phyloP scores from a whole-genome alignment of 2,797 vertebrate genomes.

The Urocyon cinereoargenteus region DNA sequence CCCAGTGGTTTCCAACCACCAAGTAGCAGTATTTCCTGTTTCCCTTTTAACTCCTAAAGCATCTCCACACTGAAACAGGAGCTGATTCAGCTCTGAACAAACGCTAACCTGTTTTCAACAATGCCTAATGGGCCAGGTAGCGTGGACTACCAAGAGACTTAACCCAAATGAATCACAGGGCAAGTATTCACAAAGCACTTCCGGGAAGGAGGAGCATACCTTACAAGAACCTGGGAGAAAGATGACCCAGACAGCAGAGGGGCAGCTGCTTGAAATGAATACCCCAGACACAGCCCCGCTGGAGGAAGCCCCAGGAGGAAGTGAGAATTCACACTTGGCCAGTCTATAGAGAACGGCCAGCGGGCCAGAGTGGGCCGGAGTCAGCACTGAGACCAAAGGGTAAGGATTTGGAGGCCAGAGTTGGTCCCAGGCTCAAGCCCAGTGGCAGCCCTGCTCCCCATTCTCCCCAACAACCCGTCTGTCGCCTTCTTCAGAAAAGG shows the following conservation, averaged over 20 bases:
- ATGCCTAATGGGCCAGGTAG: neutral
- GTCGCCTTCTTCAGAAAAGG: neutral
- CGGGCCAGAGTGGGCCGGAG: neutral
- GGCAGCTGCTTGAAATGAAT: neutral
- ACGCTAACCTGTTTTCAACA: neutral
- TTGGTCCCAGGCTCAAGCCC: neutral
- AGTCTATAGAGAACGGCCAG: neutral
- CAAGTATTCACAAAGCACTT: neutral
- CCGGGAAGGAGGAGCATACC: neutral
- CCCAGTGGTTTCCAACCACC: neutral
- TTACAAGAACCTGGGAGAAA: slow-evolving; percentile 1
- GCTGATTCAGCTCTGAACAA: neutral
- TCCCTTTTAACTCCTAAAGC: neutral
- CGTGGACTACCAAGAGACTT: neutral
- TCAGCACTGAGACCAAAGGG: neutral
- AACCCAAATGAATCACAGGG: slow-evolving; percentile 27
- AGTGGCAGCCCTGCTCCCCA: neutral
- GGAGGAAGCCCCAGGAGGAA: slow-evolving; percentile 49
- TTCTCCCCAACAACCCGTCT: neutral
- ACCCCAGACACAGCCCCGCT: neutral
- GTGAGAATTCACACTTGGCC: neutral
- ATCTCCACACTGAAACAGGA: neutral
- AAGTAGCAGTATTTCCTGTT: neutral
- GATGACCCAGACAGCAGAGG: neutral
- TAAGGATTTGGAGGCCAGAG: neutral